Evolutionary conservation across 2,113 vertebrate species (phyloP), one percentile per base, ranked within the genome.

Genomic region (Catagonus wagneri): DNA sequence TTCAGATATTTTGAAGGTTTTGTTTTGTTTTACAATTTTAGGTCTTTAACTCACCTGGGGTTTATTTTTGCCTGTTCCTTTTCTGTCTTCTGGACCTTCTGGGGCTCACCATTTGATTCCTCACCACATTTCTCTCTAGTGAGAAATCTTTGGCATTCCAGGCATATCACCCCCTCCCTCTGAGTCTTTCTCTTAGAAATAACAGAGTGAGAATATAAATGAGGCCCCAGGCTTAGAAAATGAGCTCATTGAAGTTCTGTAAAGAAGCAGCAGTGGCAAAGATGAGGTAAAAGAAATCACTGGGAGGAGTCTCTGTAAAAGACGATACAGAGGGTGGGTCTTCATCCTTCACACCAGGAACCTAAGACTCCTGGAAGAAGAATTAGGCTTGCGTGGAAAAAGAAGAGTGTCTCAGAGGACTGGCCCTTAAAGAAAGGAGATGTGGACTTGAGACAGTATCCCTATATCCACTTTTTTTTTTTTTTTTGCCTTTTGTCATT

Each of bases 1-100:
- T 90, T 39, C 34, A 52, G 14, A 52, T 72, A 56, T 95, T 96
- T 87, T 66, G 22, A 79, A 88, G 12, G 29, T 58, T 66, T 74
- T 75, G 17, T 72, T 68, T 83, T 80, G 50, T 93, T 89, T 90
- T 69, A 96, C 61, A 86, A 63, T 25, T 86, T 50, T 22, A 50
- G 39, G 20, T 83, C 63, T 93, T 79, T 89, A 50, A 88, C 36
- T 83, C 27, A 54, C 27, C 60, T 84, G 36, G 6, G 60, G 66
- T 85, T 85, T 32, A 65, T 78, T 89, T 95, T 68, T 44, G n/a
- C 72, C 90, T 34, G 10, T 76, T 80, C 34, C 34, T 87, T 76
- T 83, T 83, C 52, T 54, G 32, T 88, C 36, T 86, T 72, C 75
- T 66, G 63, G 88, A 66, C 60, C 39, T 72, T 83, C 9, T 27